Evolutionary conservation across 1,140 invertebrate genomes (phyloP), one percentile per base, ranked within the genome.

Genomic region (Drosophila bifasciata): DNA sequence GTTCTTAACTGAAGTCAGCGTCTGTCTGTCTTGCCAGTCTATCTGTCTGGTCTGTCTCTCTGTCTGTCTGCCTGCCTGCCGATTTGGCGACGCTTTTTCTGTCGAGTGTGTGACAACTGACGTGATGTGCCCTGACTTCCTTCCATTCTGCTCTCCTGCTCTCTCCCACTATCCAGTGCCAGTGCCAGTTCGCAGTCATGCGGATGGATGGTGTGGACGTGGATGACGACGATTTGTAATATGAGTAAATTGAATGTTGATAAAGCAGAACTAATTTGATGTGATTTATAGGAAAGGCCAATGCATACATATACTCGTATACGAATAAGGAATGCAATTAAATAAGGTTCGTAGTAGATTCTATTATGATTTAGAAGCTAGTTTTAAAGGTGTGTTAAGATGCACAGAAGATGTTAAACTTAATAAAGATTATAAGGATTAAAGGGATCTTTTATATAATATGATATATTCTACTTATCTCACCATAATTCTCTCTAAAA

Each of bases 41-140:
- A 46, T 49, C 41, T 23, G n/a, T n/a, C n/a, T n/a, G n/a, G 1
- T 57, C 16, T 44, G 49, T 13, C 59, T 16, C 16, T 16, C 17
- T 23, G 32, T 15, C 58, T 9, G 39, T 61, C 40, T 39, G 51
- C 56, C 39, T 63, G 63, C 51, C 52, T 60, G 56, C 43, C 67
- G 66, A 44, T 50, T 13, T 53, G 71, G 51, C 51, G 73, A 17
- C 62, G 17, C 58, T 45, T 49, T 44, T 60, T 21, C 23, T 39
- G 17, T 40, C 25, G 50, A 52, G 63, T 60, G 41, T 77, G 59
- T 77, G 75, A 66, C 68, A 77, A 77, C 75, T 77, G 74, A 78
- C 66, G 55, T 44, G 71, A 57, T 52, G 40, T 28, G 9, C 17
- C 25, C 58, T 45, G 25, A 64, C 60, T 17, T 45, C 48, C 56